Evolutionary conservation across 2,797 vertebrate species (phyloP), one percentile per base, ranked within the genome.

Genomic region (Rhabdophis nuchalis): DNA sequence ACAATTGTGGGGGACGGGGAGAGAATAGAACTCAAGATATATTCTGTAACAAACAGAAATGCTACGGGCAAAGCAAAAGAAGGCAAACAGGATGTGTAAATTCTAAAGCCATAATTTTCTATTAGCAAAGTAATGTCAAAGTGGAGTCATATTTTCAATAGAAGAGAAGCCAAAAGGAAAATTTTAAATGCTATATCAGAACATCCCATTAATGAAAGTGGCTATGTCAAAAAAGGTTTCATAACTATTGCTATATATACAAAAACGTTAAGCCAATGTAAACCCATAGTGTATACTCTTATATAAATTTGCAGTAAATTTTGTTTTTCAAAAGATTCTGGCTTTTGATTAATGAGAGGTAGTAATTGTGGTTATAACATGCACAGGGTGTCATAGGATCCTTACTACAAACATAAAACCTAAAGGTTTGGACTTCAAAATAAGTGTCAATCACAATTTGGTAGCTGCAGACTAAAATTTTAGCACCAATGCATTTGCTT

Each of bases 81-180:
- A 95, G 56, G 61, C 23, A 95, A 96, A 93, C 57, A 95, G 91
- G 91, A 96, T 91, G 57, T 85, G 92, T 95, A 96, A 94, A 93
- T 4, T 92, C 4, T 85, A 95, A 96, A 95, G 50, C 20, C 60
- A 95, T 92, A 56, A 92, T 90, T 85, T 93, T 93, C 58, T 93
- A 50, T 1, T 64, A 93, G 85, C 91, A 90, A 96, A 96, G 56
- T 91, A 92, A 93, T 64, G 93, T 91, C 95, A 77, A 94, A 96
- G 53, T 18, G 53, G 53, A 95, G 54, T 91, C 93, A 92, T 93
- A 72, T 57, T 95, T 96, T 96, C 86, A 93, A 29, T 85, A 92
- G 90, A 56, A 50, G 14, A n/a, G 1, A 94, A 94, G 91, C 64
- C 90, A 96, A 96, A 96, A 92, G 61, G 82, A 95, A 95, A 94